These are phyloP conservation scores for Nothoprocta pentlandii DNA, from an alignment of 2,113 vertebrate species.

Conservation along the genomic window DNA sequence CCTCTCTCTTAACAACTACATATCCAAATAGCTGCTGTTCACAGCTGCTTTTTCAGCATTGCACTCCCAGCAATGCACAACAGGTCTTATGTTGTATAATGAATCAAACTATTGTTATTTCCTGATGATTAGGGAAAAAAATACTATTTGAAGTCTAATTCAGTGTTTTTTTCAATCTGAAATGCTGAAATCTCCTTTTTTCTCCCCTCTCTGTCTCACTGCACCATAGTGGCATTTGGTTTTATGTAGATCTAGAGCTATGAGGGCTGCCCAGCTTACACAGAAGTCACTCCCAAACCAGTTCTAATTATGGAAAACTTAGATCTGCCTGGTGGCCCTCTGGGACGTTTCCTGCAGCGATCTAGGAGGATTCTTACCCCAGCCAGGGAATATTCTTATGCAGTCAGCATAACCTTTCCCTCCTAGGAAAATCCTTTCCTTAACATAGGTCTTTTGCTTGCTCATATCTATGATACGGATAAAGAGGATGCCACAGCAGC, in stretches of 20 bases:
- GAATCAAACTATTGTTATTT: not conserved
- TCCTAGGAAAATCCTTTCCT: not conserved
- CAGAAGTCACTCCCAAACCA: not conserved
- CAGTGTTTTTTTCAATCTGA: not conserved
- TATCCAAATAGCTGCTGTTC: not conserved
- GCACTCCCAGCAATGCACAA: not conserved
- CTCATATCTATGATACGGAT: not conserved
- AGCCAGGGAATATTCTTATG: rapidly evolving
- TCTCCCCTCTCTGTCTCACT: not conserved
- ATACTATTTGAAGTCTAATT: not conserved
- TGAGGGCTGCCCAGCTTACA: not conserved
- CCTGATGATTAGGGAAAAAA: not conserved
- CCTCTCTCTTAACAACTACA: slow-evolving; percentile 30
- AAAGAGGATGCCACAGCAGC: not conserved
- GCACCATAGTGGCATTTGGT: not conserved
- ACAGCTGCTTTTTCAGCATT: not conserved
- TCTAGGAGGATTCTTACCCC: not conserved
- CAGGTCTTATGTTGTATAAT: not conserved
- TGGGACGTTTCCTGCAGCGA: not conserved
- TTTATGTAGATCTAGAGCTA: not conserved
- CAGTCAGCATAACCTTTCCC: rapidly evolving
- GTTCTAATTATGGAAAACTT: rapidly evolving
- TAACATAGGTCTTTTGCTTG: not conserved
- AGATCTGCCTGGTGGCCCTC: not conserved
- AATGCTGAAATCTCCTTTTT: not conserved